Percentiles rank a stretch among this genome's conserved stretches.
phyloP scores from a whole-genome alignment of 2,888 invertebrate genomes.

The Amphimallon solstitiale region DNA sequence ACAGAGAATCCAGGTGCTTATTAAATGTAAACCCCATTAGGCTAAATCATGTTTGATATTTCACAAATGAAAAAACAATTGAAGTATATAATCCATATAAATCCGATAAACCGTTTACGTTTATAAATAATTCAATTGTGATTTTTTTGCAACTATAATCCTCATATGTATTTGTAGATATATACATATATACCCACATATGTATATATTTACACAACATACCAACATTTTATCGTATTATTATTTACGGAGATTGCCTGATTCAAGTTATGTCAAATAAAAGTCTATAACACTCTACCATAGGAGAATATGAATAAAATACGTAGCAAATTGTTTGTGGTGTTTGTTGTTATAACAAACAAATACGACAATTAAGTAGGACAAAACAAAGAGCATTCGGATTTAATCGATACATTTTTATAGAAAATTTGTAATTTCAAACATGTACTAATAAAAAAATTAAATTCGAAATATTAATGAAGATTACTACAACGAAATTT shows the following conservation, averaged over 20 bases:
- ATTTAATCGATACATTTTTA: not conserved
- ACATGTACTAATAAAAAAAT: too few relatives aligned
- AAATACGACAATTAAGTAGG: not conserved
- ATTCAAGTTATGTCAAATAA: not conserved
- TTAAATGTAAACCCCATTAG: not conserved
- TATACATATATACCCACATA: too few relatives aligned
- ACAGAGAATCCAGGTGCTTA: not conserved
- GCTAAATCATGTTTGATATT: constrained; percentile 1
- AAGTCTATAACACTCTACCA: not conserved
- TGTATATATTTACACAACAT: too few relatives aligned
- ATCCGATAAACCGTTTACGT: constrained; percentile 3
- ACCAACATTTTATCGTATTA: not conserved
- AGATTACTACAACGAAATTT: too few relatives aligned
- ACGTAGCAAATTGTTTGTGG: too few relatives aligned
- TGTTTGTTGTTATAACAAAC: too few relatives aligned
- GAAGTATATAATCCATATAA: constrained; percentile 10
- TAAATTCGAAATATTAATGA: too few relatives aligned
- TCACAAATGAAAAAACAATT: constrained; percentile 13
- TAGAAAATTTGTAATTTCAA: not conserved
- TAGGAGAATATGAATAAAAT: too few relatives aligned
- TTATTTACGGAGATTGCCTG: not conserved
- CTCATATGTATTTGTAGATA: too few relatives aligned
- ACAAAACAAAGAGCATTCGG: not conserved
- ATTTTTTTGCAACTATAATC: not conserved
- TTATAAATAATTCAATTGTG: constrained; percentile 7